Evolutionary conservation across 2,888 invertebrate species (phyloP).

Genomic region (Petrolisthes manimaculis): DNA sequence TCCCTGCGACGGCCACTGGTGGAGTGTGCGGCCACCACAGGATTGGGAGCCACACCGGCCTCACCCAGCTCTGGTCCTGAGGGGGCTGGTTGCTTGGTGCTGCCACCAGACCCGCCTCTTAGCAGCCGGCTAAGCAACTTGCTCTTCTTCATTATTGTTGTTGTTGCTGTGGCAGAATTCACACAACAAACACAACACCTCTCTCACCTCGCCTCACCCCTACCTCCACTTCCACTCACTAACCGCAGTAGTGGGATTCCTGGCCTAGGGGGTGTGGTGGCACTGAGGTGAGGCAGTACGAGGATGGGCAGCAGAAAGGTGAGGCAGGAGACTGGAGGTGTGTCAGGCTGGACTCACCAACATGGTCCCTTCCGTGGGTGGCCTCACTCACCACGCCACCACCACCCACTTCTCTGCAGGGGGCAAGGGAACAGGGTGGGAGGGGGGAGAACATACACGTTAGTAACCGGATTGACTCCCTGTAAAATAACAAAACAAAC

Average conservation of each 20-base stretch:
- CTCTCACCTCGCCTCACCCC: background rate
- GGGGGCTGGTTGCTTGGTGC: slow-evolving; percentile 44
- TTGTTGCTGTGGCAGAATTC: background rate
- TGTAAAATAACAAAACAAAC: no score
- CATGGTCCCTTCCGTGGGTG: background rate
- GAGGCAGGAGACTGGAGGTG: no score
- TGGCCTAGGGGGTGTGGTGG: no score
- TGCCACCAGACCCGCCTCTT: slow-evolving; percentile 56
- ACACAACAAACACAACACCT: background rate
- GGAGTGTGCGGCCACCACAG: slow-evolving; percentile 37
- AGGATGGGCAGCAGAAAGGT: no score
- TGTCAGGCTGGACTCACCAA: background rate
- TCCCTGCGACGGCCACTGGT: slow-evolving; percentile 47
- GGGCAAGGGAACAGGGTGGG: background rate
- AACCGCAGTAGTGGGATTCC: background rate
- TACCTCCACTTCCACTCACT: background rate
- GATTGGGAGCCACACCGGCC: slow-evolving; percentile 48
- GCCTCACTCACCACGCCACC: background rate
- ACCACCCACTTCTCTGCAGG: background rate
- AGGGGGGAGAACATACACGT: no score
- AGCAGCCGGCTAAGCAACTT: slow-evolving; percentile 63
- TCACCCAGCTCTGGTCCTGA: slow-evolving; percentile 47
- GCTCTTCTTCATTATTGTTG: slow-evolving; percentile 59
- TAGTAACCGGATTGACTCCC: no score
- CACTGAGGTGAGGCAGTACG: no score